phyloP scores from a whole-genome alignment of 2,113 vertebrate genomes.

The Nycticebus coucang region DNA sequence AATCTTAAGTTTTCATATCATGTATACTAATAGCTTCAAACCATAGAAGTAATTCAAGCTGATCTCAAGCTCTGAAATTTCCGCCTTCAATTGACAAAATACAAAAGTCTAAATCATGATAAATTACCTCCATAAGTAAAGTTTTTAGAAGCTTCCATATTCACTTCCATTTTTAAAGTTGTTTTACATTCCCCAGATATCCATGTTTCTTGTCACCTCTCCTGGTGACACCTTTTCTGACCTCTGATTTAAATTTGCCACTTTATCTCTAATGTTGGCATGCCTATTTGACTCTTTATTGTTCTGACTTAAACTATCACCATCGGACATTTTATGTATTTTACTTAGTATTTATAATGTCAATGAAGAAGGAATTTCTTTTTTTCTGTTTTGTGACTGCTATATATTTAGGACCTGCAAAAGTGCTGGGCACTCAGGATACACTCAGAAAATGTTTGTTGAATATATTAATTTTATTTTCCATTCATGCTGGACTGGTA shows the following conservation, averaged over 20 bases:
- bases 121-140: neutral
- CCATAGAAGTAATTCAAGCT: neutral
- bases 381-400: neutral
- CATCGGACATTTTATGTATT: neutral
- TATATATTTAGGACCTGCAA: neutral
- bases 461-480: neutral
- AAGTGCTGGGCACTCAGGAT: accelerated
- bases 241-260: neutral
- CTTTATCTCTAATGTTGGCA: neutral
- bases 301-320: neutral
- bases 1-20: neutral
- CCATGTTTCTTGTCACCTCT: neutral
- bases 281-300: neutral
- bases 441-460: neutral
- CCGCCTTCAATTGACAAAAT: neutral
- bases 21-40: neutral
- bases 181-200: neutral
- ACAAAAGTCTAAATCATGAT: neutral
- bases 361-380: neutral
- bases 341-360: neutral
- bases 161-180: neutral
- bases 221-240: neutral
- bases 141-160: neutral
- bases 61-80: neutral
- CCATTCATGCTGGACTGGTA: neutral